These are phyloP conservation scores for Clitarchus hookeri DNA, from an alignment of 2,888 invertebrate species.

Conservation along the genomic window DNA sequence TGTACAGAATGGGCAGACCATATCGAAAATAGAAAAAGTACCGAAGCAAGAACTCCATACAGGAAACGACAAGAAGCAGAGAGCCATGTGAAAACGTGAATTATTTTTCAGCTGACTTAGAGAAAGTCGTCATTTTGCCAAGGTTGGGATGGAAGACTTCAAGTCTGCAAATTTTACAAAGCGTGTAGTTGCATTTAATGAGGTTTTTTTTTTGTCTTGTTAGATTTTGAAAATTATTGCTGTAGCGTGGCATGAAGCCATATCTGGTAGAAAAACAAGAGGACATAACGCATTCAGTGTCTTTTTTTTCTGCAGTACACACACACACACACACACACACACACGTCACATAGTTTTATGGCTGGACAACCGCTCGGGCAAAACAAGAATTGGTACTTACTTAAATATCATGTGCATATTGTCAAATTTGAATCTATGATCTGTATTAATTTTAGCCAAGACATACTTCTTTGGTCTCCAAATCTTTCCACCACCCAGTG, in stretches of 20 bases:
- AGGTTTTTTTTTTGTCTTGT: neutral
- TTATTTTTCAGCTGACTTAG: neutral
- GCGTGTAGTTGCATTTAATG: neutral
- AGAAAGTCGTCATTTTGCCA: neutral
- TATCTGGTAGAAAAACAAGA: neutral
- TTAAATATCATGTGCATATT: too few species aligned
- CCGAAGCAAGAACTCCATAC: too few species aligned
- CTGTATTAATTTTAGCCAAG: neutral
- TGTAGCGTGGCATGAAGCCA: neutral
- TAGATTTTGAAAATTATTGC: neutral
- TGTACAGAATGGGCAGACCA: too few species aligned
- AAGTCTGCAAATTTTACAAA: neutral
- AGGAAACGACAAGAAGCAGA: too few species aligned
- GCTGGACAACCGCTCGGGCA: too few species aligned
- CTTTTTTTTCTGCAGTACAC: too few species aligned
- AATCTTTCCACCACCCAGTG: neutral
- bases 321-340: too few species aligned
- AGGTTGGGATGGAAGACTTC: neutral
- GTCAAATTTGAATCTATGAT: too few species aligned
- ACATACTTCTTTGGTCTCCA: neutral
- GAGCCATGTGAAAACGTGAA: too few species aligned
- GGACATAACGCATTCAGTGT: neutral
- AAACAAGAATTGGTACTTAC: too few species aligned
- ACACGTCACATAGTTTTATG: too few species aligned
- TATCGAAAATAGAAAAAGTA: too few species aligned